Evolutionary conservation across 2,113 vertebrate species (phyloP).

Genomic region (Deroptyus accipitrinus): DNA sequence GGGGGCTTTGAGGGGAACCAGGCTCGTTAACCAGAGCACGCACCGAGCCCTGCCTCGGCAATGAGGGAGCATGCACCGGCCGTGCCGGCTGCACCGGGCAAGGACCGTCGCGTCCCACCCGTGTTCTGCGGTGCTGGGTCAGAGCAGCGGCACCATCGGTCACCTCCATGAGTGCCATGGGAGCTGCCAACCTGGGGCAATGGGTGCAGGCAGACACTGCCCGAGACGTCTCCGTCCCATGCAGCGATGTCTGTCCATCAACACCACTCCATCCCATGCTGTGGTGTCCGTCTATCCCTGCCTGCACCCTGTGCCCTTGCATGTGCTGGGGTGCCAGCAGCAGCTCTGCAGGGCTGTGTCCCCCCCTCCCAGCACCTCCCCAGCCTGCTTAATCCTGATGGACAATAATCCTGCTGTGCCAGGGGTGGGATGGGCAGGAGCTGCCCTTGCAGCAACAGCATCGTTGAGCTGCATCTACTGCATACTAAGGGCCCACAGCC

Average conservation of each 20-base stretch:
- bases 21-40: constrained; percentile 4
- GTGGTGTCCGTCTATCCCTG: not conserved
- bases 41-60: constrained; percentile 19
- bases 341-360: too few species aligned
- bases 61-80: not conserved
- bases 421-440: not conserved
- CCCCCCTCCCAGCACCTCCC: not conserved
- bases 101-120: accelerated
- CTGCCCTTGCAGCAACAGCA: not conserved
- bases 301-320: not conserved
- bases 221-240: not conserved
- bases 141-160: not conserved
- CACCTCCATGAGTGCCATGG: not conserved
- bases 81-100: accelerated
- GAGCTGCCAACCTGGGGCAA: not conserved
- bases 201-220: not conserved
- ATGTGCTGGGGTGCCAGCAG: accelerated
- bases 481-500: not conserved
- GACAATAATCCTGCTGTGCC: constrained; percentile 6
- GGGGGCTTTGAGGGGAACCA: not conserved
- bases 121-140: accelerated
- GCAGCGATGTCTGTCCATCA: too few species aligned
- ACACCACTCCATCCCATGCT: too few species aligned
- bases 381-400: not conserved
- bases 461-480: not conserved